Percentiles rank a stretch among this genome's conserved stretches.
phyloP scores from a whole-genome alignment of 2,888 invertebrate genomes.

The Anthophora plumipes region DNA sequence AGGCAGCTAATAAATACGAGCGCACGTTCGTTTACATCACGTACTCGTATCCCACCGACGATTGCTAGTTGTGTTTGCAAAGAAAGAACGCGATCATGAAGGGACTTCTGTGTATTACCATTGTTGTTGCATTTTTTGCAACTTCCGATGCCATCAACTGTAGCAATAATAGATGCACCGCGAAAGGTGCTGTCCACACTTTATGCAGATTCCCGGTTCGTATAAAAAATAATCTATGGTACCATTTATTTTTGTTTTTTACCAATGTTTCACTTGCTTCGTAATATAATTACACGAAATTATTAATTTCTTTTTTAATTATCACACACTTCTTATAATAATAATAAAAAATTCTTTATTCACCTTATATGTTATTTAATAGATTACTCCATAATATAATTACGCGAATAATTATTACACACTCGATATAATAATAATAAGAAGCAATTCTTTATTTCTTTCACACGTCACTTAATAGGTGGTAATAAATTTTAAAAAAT shows the following conservation, averaged over 20 bases:
- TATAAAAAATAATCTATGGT: not conserved
- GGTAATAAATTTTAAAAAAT: too few species aligned
- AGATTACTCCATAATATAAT: too few species aligned
- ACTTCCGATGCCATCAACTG: constrained; percentile 38
- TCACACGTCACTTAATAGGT: too few species aligned
- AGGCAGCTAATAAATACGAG: constrained; percentile 1
- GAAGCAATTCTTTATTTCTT: too few species aligned
- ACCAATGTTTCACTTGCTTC: not conserved
- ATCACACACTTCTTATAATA: too few species aligned
- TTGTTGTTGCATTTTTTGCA: not conserved
- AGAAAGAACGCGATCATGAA: constrained; percentile 6
- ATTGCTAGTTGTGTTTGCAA: not conserved
- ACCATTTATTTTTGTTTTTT: too few species aligned
- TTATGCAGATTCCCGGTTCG: constrained; percentile 58
- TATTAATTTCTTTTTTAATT: too few species aligned
- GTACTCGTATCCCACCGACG: not conserved
- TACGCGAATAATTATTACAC: too few species aligned
- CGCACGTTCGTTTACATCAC: not conserved
- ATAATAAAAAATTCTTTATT: too few species aligned
- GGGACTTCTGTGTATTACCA: not conserved
- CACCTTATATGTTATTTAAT: too few species aligned
- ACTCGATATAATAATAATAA: too few species aligned
- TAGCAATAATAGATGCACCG: constrained; percentile 5
- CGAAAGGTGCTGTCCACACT: constrained; percentile 16
- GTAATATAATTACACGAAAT: too few species aligned